phyloP scores from a whole-genome alignment of 2,888 invertebrate species.

The Pandemis cinnamomeana region DNA sequence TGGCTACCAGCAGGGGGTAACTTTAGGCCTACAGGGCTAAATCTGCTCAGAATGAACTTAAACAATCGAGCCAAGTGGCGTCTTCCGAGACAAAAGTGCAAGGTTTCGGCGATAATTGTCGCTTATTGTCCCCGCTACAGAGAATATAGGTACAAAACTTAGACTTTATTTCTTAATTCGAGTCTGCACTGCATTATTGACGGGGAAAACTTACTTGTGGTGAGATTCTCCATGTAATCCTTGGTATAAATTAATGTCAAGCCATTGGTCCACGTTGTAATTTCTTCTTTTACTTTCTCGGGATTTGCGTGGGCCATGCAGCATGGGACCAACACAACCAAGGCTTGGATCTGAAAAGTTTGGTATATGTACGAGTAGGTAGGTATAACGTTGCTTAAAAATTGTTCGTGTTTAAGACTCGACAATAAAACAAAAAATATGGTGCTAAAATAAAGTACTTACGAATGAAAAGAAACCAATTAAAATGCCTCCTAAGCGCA shows the following conservation, averaged over 20 bases:
- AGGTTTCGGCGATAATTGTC: no score
- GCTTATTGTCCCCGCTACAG: no score
- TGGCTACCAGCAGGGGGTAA: no score
- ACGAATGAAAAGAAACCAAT: constrained; percentile 73
- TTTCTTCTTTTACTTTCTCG: constrained; percentile 54
- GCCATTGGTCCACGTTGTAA: constrained; percentile 56
- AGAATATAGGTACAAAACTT: no score
- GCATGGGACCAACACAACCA: constrained; percentile 53
- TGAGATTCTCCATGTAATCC: constrained; percentile 59
- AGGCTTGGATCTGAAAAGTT: constrained; percentile 64
- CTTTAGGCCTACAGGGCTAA: no score
- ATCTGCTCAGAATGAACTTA: no score
- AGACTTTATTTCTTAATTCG: no score
- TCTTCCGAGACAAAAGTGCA: no score
- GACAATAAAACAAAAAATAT: background rate
- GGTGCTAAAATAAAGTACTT: constrained; percentile 45
- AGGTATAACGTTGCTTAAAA: no score
- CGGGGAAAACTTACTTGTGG: constrained; percentile 54
- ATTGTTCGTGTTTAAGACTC: no score
- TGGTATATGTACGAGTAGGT: no score
- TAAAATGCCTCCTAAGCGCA: constrained; percentile 74
- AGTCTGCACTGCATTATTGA: background rate
- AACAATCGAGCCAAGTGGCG: no score
- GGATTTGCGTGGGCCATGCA: constrained; percentile 57
- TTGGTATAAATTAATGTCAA: constrained; percentile 65